phyloP scores from a whole-genome alignment of 2,113 vertebrate species.

The Pollimyrus isidori region DNA sequence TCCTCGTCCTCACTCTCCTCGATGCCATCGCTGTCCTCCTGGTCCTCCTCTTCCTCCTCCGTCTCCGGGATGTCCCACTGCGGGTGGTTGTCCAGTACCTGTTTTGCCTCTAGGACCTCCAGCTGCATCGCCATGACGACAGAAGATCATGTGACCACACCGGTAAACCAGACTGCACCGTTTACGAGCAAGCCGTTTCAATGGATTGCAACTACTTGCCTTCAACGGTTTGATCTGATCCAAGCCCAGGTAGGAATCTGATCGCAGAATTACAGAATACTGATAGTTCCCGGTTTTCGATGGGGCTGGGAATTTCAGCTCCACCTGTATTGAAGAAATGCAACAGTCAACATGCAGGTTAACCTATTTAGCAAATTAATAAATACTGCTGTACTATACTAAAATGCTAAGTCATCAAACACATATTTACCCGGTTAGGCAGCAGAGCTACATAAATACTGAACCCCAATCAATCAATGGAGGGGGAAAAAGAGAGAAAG shows the following conservation, averaged over 20 bases:
- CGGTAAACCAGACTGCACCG: not conserved
- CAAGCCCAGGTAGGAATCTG: slow-evolving; percentile 92
- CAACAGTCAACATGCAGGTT: not conserved
- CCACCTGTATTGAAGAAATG: slow-evolving; percentile 65
- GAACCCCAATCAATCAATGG: not conserved
- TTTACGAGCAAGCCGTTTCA: not conserved
- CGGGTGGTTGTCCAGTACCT: slow-evolving; percentile 92
- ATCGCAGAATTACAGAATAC: slow-evolving; percentile 91
- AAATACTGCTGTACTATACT: not conserved
- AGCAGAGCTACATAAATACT: not conserved
- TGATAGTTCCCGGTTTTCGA: slow-evolving; percentile 97
- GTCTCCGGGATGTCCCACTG: slow-evolving; percentile 93
- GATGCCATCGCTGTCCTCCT: slow-evolving; percentile 97
- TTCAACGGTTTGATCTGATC: slow-evolving; percentile 94
- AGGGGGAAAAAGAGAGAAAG: not conserved
- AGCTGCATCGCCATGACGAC: slow-evolving; percentile 56
- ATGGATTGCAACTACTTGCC: slow-evolving; percentile 52
- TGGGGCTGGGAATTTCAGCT: slow-evolving; percentile 95
- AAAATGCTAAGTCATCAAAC: not conserved
- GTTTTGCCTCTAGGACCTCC: slow-evolving; percentile 97
- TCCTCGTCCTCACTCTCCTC: slow-evolving; percentile 97
- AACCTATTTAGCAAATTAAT: not conserved
- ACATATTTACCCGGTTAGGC: not conserved
- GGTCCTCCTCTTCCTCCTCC: slow-evolving; percentile 95
- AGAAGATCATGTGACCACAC: not conserved